A percentile compares a stretch with the other conserved stretches of the same genome.
These are phyloP conservation scores for Nycteola revayana DNA, from an alignment of 2,888 invertebrate species.

Conservation along the genomic window DNA sequence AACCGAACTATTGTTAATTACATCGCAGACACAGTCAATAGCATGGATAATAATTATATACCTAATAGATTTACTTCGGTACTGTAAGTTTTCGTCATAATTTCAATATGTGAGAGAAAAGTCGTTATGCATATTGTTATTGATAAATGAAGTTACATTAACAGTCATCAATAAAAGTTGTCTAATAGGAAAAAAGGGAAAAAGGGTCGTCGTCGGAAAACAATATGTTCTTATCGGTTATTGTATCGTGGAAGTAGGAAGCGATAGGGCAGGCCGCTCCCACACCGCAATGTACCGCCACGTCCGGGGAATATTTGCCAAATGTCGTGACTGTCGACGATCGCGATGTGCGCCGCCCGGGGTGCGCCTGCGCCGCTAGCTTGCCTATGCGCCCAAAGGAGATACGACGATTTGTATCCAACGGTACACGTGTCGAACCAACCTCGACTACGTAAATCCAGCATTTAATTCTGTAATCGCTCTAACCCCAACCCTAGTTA, in stretches of 20 bases:
- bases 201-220: slow-evolving; percentile 28
- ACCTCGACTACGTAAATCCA: slow-evolving; percentile 49
- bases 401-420: slow-evolving; percentile 73
- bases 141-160: too few relatives aligned
- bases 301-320: slow-evolving; percentile 77
- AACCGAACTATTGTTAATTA: slow-evolving; percentile 16
- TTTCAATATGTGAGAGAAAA: too few relatives aligned
- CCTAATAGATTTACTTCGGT: too few relatives aligned
- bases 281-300: slow-evolving; percentile 62
- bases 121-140: too few relatives aligned
- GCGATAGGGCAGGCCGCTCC: slow-evolving; percentile 75
- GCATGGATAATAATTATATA: too few relatives aligned
- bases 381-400: slow-evolving; percentile 55
- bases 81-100: too few relatives aligned
- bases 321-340: slow-evolving; percentile 79
- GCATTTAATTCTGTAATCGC: slow-evolving; percentile 50
- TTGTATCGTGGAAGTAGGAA: slow-evolving; percentile 74
- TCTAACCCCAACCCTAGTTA: slow-evolving; percentile 33
- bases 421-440: slow-evolving; percentile 71
- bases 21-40: too few relatives aligned
- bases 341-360: slow-evolving; percentile 78
- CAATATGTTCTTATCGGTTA: slow-evolving; percentile 51
- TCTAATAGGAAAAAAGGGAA: slow-evolving; percentile 20
- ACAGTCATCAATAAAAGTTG: slow-evolving; percentile 9
- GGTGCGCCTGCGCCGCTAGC: slow-evolving; percentile 62